phyloP scores from a whole-genome alignment of 2,888 invertebrate genomes.

The Plagiodera versicolora region DNA sequence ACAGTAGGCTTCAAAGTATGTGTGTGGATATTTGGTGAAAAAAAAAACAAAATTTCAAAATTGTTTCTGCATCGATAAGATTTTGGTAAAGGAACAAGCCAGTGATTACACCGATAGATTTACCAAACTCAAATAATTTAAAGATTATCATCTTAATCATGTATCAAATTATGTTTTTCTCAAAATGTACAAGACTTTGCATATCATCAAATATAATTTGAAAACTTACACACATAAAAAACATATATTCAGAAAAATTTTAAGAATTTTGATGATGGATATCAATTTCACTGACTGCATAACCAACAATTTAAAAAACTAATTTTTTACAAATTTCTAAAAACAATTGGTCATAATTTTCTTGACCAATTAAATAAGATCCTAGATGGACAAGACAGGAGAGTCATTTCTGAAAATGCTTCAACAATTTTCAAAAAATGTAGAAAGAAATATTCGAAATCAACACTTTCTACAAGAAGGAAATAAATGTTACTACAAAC shows the following conservation, averaged over 20 bases:
- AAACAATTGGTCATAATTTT: not conserved
- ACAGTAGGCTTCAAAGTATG: constrained; percentile 4
- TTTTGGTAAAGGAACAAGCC: not conserved
- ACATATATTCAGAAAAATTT: not conserved
- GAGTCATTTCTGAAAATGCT: not conserved
- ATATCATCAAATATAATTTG: not conserved
- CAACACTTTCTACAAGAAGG: too few relatives aligned
- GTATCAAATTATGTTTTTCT: not conserved
- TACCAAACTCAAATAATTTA: not conserved
- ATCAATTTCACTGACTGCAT: not conserved
- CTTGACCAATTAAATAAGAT: not conserved
- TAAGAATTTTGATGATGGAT: not conserved
- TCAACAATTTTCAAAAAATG: not conserved
- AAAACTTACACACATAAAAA: not conserved
- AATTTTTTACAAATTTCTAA: not conserved
- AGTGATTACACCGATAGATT: not conserved
- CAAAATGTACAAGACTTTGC: not conserved
- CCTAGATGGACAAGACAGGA: not conserved
- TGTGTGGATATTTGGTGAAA: constrained; percentile 1
- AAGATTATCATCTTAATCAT: not conserved
- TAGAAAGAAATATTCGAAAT: not conserved
- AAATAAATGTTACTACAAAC: not conserved
- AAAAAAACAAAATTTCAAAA: constrained; percentile 1
- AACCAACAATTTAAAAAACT: not conserved
- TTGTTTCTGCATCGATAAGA: constrained; percentile 3